These are phyloP conservation scores for Incurvaria masculella DNA, from an alignment of 2,888 invertebrate species.

Conservation along the genomic window DNA sequence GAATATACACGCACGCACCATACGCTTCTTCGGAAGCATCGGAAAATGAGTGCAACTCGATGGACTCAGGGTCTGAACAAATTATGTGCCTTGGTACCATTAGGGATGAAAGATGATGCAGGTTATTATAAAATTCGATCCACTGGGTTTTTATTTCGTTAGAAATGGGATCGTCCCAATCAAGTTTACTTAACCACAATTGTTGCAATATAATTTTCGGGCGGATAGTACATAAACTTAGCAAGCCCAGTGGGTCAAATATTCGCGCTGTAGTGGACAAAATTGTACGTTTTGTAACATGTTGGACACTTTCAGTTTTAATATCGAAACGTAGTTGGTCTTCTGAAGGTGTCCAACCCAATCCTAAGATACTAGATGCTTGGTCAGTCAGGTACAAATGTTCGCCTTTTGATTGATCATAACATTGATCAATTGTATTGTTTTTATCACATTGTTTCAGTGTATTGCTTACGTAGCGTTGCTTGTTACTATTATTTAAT, in stretches of 20 bases:
- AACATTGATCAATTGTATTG: no score
- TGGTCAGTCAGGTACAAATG: no score
- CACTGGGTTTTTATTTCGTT: conserved; percentile 8
- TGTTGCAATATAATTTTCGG: conserved; percentile 19
- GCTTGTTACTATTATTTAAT: no score
- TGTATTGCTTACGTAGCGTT: no score
- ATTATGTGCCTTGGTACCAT: no score
- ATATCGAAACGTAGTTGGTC: no score
- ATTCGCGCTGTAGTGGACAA: conserved; percentile 17
- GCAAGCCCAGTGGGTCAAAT: conserved; percentile 17
- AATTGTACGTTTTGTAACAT: conserved; percentile 17
- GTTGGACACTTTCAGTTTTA: no score
- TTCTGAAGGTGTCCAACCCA: no score
- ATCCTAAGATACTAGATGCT: no score
- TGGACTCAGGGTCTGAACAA: neutral
- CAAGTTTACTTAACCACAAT: conserved; percentile 16
- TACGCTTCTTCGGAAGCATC: conserved; percentile 17
- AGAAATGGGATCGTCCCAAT: conserved; percentile 19
- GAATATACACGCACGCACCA: conserved; percentile 18
- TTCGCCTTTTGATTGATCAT: no score
- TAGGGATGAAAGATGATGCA: no score
- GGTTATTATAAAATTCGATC: conserved; percentile 4
- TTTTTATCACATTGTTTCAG: no score
- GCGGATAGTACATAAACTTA: conserved; percentile 14
- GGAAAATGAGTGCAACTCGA: conserved; percentile 17